Base-by-base conservation (phyloP, 2,888 invertebrate species). In the Cepaea hortensis region DNA sequence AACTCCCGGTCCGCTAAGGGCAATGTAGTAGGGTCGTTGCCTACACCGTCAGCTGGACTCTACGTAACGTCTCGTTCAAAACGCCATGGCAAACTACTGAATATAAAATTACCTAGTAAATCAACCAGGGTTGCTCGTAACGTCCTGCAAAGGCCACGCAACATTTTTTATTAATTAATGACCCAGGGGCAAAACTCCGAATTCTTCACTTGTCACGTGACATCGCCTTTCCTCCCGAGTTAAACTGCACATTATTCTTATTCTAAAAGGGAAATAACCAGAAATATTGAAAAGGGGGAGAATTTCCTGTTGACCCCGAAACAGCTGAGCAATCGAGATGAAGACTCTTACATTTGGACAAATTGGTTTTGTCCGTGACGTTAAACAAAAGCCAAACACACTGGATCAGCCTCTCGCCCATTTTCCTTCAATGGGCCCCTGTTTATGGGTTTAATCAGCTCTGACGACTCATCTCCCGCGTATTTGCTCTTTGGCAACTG, bases 261-360 rank as follows among this genome's bases (percentile, higher is more conserved):
- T 48, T 55, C 55, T 50, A 3, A 48, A 11, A n/a, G 76, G 48
- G n/a, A 76, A 50, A 50, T 76, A 11, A 55, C n/a, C 50, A 77
- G 77, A n/a, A 77, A 77, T 6, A 77, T 23, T 50, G 55, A 55
- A 77, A 62, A 46, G 15, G 80, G 80, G 55, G 18, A 23, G 46
- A 23, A 61, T 68, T 15, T 23, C 81, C 81, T 48, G n/a, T 68
- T 81, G 68, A 70, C 70, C 50, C 11, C 70, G 48, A 55, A 55
- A 77, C 85, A 85, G 85, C 79, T 85, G 62, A 85, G 85, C 85
- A 85, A 79, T 85, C 68, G 15, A 79, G 65, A 85, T 77, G 68
- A 85, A 77, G 35, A n/a, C 15, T 85, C 70, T 68, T 70, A 85
- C 62, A 65, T 50, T 50, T 55, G 79, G 61, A 85, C 79, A 85